These are phyloP conservation scores for Megathymus violae DNA, from an alignment of 1,140 invertebrate genomes.

Conservation along the genomic window DNA sequence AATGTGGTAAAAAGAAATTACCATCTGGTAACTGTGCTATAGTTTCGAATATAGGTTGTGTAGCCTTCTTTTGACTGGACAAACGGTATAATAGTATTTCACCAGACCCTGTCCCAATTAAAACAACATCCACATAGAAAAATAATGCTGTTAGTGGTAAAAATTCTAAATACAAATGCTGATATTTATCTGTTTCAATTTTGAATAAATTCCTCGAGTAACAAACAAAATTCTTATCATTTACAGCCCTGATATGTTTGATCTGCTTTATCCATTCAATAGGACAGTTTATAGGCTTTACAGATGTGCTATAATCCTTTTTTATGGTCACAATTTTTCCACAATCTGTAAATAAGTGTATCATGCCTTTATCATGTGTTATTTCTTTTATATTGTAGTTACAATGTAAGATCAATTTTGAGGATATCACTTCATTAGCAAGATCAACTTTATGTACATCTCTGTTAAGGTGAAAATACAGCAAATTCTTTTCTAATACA, in stretches of 20 bases:
- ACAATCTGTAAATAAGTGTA: constrained; percentile 65
- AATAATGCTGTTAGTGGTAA: constrained; percentile 66
- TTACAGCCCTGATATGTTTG: constrained; percentile 60
- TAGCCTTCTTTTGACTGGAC: constrained; percentile 56
- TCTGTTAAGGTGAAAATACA: constrained; percentile 62
- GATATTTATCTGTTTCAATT: constrained; percentile 64
- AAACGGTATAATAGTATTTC: constrained; percentile 64
- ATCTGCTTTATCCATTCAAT: constrained; percentile 68
- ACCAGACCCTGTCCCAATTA: constrained; percentile 58
- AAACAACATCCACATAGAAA: constrained; percentile 63
- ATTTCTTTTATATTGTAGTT: constrained; percentile 69
- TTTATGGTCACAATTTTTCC: constrained; percentile 62
- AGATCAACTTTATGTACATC: constrained; percentile 67
- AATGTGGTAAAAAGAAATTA: not conserved
- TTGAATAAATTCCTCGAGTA: constrained; percentile 69
- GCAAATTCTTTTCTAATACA: constrained; percentile 44
- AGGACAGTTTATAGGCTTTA: constrained; percentile 56
- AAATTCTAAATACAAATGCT: constrained; percentile 68
- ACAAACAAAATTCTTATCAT: constrained; percentile 69
- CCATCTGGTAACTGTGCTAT: constrained; percentile 57
- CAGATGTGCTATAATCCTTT: constrained; percentile 42
- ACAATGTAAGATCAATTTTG: constrained; percentile 55
- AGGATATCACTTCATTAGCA: constrained; percentile 39
- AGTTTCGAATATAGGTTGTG: constrained; percentile 60
- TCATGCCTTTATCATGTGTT: constrained; percentile 44